These are phyloP conservation scores for Catostylus mosaicus DNA, from an alignment of 30 jellyfish, hydroid and myxozoan genomes.

Conservation along the genomic window DNA sequence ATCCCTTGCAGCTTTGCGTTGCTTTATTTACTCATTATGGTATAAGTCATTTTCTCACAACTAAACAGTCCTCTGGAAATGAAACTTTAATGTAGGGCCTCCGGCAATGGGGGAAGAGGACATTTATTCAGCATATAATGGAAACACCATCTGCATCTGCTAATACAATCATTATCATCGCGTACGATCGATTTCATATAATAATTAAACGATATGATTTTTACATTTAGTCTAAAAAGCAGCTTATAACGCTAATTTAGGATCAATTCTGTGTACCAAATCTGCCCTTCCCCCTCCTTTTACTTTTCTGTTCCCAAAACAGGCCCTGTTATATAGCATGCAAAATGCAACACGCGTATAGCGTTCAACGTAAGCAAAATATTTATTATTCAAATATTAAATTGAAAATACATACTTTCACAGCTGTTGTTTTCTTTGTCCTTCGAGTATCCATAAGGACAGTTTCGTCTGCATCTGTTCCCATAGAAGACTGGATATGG, in stretches of 20 bases:
- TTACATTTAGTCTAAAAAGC: not conserved
- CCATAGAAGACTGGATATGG: slow-evolving; percentile 13
- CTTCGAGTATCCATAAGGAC: slow-evolving; percentile 52
- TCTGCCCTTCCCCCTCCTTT: not conserved
- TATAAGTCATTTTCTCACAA: too few relatives aligned
- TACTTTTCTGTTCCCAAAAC: not conserved
- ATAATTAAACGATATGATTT: too few relatives aligned
- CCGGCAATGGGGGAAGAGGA: too few relatives aligned
- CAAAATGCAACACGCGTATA: not conserved
- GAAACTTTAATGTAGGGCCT: too few relatives aligned
- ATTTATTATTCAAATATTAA: too few relatives aligned
- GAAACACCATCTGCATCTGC: too few relatives aligned
- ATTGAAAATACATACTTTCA: slow-evolving; percentile 20
- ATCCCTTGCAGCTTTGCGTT: too few relatives aligned
- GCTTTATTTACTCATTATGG: too few relatives aligned
- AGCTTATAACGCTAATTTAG: not conserved
- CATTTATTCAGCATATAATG: too few relatives aligned
- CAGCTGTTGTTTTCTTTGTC: slow-evolving; percentile 22
- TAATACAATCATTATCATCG: too few relatives aligned
- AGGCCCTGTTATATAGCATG: not conserved
- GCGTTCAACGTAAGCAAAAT: not conserved
- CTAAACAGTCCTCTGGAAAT: too few relatives aligned
- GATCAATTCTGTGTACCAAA: not conserved
- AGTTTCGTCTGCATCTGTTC: slow-evolving; percentile 29
- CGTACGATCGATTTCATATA: too few relatives aligned